Percentiles rank a stretch among this genome's conserved stretches.
phyloP scores from a whole-genome alignment of 2,113 vertebrate species.

The Tachysurus fulvidraco region DNA sequence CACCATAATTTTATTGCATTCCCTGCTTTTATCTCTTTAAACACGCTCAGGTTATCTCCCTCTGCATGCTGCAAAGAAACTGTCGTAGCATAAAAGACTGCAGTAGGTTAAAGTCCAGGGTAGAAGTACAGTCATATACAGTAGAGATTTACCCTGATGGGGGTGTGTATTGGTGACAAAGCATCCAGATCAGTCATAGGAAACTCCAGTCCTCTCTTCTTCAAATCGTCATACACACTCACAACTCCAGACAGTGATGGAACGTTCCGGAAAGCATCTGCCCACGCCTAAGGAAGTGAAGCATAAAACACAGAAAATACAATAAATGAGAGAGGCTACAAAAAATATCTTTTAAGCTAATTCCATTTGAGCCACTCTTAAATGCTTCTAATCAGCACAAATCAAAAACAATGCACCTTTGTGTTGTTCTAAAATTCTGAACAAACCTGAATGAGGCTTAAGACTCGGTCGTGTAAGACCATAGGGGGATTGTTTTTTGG shows the following conservation, averaged over 20 bases:
- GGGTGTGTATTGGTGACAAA: conserved; percentile 95
- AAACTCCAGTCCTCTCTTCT: conserved; percentile 78
- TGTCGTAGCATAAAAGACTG: background rate
- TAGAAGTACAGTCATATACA: background rate
- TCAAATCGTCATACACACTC: conserved; percentile 89
- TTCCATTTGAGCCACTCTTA: background rate
- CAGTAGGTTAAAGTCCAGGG: conserved; percentile 76
- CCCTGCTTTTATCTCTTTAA: background rate
- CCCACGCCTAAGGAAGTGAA: conserved; percentile 85
- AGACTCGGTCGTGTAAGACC: conserved; percentile 86
- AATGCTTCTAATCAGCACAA: background rate
- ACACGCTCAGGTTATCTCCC: background rate
- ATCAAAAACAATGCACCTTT: conserved; percentile 7
- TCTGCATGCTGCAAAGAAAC: background rate
- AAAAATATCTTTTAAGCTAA: background rate
- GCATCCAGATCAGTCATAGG: conserved; percentile 98
- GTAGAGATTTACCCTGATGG: conserved; percentile 81
- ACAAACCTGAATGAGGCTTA: conserved; percentile 93
- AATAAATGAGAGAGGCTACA: background rate
- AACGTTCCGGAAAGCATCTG: conserved; percentile 91
- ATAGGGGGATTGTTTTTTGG: conserved; percentile 93
- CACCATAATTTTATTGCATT: background rate
- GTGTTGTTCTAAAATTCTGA: background rate
- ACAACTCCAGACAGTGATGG: conserved; percentile 90
- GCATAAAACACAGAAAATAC: accelerated